Base-by-base conservation (phyloP, 2,797 vertebrate genomes). In the Falco berigora region DNA sequence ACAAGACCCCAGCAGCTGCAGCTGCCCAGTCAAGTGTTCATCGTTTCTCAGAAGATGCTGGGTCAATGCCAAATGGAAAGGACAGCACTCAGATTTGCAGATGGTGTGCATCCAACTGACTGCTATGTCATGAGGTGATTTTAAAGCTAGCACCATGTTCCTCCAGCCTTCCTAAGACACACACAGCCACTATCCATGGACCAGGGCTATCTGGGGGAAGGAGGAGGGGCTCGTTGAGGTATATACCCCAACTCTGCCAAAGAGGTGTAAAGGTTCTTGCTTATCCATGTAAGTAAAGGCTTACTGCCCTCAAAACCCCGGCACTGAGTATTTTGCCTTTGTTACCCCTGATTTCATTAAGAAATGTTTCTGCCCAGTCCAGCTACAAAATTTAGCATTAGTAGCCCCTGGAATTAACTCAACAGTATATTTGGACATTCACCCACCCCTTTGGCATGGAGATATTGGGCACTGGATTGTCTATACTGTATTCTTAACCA, bases 381-480 rank as follows among this genome's bases (percentile, higher is more conserved):
- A 85, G 36, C 52, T 49, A 49, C 34, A 58, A 66, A 58, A 50
- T 18, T 30, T 10, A 50, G 21, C 52, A 17, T 25, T 64, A 50
- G 30, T 34, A 67, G 10, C 20, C 20, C 24, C 32, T 36, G 25
- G 25, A 71, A 10, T 34, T 71, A 36, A 52, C 27, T 34, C 56
- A 62, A 7, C 1, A 6, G 21, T 50, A 30, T 7, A 42, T 56
- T 53, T 44, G 20, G 11, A 30, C 0, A 1, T 17, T n/a, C 10
- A 7, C 38, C 18, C n/a, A 22, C 12, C 22, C n/a, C 18, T 67
- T 50, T 75, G 36, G 44, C 36, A 30, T 9, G 23, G 28, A 68
- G 12, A 12, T n/a, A 24, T 49, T 49, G 61, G 69, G 7, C 4
- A 40, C 50, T 28, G 34, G 23, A 28, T 56, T 19, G 30, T 42